Evolutionary conservation across 2,888 invertebrate species (phyloP), one percentile per base, ranked within the genome.

Genomic region (Spilosoma lubricipeda): DNA sequence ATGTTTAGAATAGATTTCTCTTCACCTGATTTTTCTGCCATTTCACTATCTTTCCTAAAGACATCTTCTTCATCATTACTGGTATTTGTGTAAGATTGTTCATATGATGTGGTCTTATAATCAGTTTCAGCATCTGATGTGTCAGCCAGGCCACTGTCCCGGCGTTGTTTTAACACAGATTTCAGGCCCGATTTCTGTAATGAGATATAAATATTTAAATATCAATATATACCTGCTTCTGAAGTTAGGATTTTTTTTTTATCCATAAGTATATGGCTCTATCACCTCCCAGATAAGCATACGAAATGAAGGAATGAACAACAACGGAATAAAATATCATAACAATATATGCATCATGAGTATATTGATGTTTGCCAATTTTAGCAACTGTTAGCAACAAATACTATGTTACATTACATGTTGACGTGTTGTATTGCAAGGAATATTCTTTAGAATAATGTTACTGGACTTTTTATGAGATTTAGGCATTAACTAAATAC

Each of bases 71-170:
- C 71, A 23, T 52, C 65, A 0, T 48, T 23, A 39, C 79, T 80
- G 63, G 77, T 80, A 67, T 77, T 79, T 70, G 87, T 78, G 73
- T 86, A 85, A 48, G 83, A 77, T 20, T 80, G 78, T 66, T 87
- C 87, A 65, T 87, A 85, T 0, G 85, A 85, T 20, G 88, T 87
- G 77, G 88, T 90, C 81, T 92, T 94, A 77, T 79, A 87, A 52
- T 95, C 95, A 2, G 85, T 89, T 76, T 96, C 96, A 1, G 94
- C 94, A 74, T 96, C 96, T 0, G 96, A 96, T 0, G 96, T 96
- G 76, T 96, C 96, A 0, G 93, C 94, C 8, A 96, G 89, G 30
- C 96, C 96, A 78, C 96, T 96, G 80, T 96, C 96, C 13, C 94
- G 93, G 30, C 96, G 89, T 73, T 89, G 90, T 78, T 96, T 95